A percentile compares a stretch with the other conserved stretches of the same genome.
These are phyloP conservation scores for Drosophila anomalipes DNA, from an alignment of 2,888 invertebrate species.

Conservation along the genomic window DNA sequence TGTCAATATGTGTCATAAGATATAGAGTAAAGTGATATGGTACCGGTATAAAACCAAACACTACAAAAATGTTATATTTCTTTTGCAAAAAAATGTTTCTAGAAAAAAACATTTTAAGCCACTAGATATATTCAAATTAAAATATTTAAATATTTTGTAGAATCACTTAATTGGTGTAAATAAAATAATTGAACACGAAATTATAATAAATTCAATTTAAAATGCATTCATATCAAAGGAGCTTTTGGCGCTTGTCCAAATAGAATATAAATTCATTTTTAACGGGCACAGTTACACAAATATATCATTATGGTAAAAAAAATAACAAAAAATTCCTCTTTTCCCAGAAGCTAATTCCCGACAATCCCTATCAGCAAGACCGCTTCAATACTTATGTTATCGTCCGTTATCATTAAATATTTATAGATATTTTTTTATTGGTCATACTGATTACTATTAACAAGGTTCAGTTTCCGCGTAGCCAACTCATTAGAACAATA, in stretches of 20 bases:
- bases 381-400: conserved; percentile 21
- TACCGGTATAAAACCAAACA: neutral
- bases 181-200: neutral
- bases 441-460: conserved; percentile 1
- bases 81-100: neutral
- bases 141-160: neutral
- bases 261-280: neutral
- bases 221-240: neutral
- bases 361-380: neutral
- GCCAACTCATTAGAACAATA: conserved; percentile 12
- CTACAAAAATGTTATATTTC: neutral
- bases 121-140: neutral
- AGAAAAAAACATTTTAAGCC: too few relatives aligned
- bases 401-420: neutral
- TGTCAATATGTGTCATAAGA: neutral
- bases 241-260: neutral
- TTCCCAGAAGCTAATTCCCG: neutral
- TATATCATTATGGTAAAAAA: too few relatives aligned
- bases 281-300: neutral
- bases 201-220: neutral
- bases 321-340: conserved; percentile 4
- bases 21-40: neutral
- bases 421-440: conserved; percentile 6
- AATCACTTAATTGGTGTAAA: neutral
- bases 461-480: neutral